Evolutionary conservation across 2,113 vertebrate species (phyloP), one percentile per base, ranked within the genome.

Genomic region (Sapajus apella): DNA sequence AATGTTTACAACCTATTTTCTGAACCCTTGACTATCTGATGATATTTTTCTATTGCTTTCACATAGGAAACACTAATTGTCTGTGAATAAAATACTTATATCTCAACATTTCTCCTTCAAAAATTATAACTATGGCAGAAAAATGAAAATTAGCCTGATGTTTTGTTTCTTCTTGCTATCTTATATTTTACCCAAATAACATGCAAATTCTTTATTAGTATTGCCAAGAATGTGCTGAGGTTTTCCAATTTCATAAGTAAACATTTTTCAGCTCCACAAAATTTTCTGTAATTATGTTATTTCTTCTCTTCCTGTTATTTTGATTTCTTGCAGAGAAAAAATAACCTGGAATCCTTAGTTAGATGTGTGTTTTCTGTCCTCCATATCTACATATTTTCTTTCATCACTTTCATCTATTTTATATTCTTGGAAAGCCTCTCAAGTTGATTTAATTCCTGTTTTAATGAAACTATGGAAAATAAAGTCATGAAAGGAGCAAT

Each of bases 191-290:
- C 50, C n/a, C 55, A 95, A 92, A 84, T 50, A 94, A 79, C 14
- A 68, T 45, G 64, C 85, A 87, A 88, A 92, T 95, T 96, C 30
- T 88, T 87, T 58, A 95, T 76, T 92, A 61, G 68, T 94, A 95
- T 94, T 94, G 89, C 56, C 88, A 90, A 90, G 91, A 96, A 90
- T 76, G 30, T 43, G 47, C 23, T 25, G 17, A 90, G 43, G 89
- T 25, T 64, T 96, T 97, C 84, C 88, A 92, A 64, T 95, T 92
- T 95, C 45, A n/a, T 66, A 92, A 92, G 61, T 66, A 92, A 92
- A 87, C n/a, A 87, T 68, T 47, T 64, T 94, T 94, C 75, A 91
- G 75, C 50, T 68, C 23, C n/a, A 92, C 68, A 76, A 73, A 70
- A 45, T 55, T 88, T 87, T 92, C 70, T 58, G 40, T 83, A 94